Base-by-base conservation (phyloP, 2,113 vertebrate species). In the Rhinichthys klamathensis region DNA sequence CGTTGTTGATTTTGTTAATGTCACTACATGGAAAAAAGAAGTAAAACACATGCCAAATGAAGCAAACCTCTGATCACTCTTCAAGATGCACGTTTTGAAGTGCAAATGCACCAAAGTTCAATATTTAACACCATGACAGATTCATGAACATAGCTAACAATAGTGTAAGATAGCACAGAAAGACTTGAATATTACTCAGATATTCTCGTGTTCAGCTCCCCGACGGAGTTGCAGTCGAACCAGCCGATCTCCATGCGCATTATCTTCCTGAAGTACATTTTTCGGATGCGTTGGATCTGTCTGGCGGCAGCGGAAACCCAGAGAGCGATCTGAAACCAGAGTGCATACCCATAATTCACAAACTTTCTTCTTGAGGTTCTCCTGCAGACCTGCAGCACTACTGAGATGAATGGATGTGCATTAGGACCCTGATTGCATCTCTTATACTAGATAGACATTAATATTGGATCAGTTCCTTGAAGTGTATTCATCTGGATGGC, bases 241-340 rank as follows among this genome's bases (percentile, higher is more conserved):
- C 95, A 95, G 72, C 94, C 94, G 0, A 96, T 95, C 86, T 96
- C 94, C 95, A 95, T 95, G 81, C 82, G 86, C 94, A 96, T 95
- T 16, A 95, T 92, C 84, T 94, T 95, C 35, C 90, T 91, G 83
- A 96, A 95, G 88, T 94, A 96, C 0, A 61, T 90, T 86, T 93
- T 92, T 70, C 94, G 88, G 49, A 95, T 94, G 89, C 56, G 89
- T 80, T 91, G 92, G 67, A 90, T 90, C 85, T 96, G 95, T 27
- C 90, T 91, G 21, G 94, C 92, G 25, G 93, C 95, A 0, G 92
- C 88, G 7, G 90, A 51, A 78, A 95, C 93, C 94, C 95, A 96
- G 49, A 95, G 86, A 32, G 78, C 16, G 77, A 95, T 94, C 95
- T 95, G 82, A 6, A 86, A 86, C 21, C 6, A 73, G 12, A 56